Conservation (phyloP, 2,888 invertebrate genomes). For the Coleophora flavipennella region DNA sequence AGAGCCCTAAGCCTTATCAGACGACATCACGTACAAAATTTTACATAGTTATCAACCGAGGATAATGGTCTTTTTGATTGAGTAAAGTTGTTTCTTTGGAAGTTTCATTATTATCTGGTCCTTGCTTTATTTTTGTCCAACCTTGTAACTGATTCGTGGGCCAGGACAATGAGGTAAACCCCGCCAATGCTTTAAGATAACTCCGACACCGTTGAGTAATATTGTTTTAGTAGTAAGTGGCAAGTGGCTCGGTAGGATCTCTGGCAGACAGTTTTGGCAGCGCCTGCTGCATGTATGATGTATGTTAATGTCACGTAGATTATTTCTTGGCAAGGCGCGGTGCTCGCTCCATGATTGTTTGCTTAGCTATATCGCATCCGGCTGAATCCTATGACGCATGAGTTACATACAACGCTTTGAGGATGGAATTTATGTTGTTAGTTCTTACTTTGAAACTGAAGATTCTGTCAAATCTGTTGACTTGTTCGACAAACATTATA, state of each 20-base stretch:
- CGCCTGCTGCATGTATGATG: conserved; percentile 54
- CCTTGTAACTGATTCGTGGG: conserved; percentile 13
- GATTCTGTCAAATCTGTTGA: too few relatives aligned
- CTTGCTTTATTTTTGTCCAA: too few relatives aligned
- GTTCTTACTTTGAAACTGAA: too few relatives aligned
- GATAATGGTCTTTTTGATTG: too few relatives aligned
- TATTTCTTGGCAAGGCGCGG: conserved; percentile 64
- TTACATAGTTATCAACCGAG: too few relatives aligned
- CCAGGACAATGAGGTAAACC: conserved; percentile 14
- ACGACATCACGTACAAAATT: too few relatives aligned
- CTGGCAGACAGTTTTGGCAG: conserved; percentile 62
- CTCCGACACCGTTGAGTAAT: conserved; percentile 52
- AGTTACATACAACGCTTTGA: conserved; percentile 4
- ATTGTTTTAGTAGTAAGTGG: conserved; percentile 53
- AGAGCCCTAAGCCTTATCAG: too few relatives aligned
- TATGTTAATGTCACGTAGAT: conserved; percentile 67
- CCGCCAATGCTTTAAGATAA: conserved; percentile 23
- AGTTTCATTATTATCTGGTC: too few relatives aligned
- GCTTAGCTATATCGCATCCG: conserved; percentile 45
- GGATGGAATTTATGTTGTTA: conserved; percentile 21
- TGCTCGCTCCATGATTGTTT: conserved; percentile 48
- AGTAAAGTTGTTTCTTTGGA: too few relatives aligned
- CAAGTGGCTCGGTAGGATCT: conserved; percentile 42
- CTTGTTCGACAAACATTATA: too few relatives aligned
- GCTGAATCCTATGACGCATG: conserved; percentile 18